A percentile compares a stretch with the other conserved stretches of the same genome.
phyloP scores from a whole-genome alignment of 2,113 vertebrate species.

The Melanotaenia duboulayi region DNA sequence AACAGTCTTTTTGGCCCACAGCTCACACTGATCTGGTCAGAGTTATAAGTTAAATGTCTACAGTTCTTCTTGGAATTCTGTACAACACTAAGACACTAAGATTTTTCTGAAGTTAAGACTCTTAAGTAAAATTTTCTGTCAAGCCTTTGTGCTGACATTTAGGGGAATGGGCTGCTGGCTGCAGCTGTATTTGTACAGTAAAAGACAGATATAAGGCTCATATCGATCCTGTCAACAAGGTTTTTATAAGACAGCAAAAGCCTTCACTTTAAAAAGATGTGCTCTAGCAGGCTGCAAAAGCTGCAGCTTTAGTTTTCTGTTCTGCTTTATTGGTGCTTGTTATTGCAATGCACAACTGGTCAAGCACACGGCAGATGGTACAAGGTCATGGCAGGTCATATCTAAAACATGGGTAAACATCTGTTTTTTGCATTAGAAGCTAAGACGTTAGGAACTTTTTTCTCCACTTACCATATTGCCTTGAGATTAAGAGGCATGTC shows the following conservation, averaged over 20 bases:
- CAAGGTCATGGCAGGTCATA: neutral
- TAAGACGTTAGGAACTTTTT: neutral
- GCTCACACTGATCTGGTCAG: conserved; percentile 33
- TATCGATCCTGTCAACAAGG: neutral
- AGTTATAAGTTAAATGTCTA: conserved; percentile 19
- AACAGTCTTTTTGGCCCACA: conserved; percentile 24
- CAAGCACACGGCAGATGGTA: neutral
- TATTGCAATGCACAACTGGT: neutral
- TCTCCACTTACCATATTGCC: neutral
- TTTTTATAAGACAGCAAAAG: neutral
- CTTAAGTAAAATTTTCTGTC: conserved; percentile 11
- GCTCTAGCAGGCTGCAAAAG: neutral
- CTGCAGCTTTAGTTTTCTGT: neutral
- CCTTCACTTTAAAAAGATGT: neutral
- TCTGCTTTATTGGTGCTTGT: neutral
- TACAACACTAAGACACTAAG: conserved; percentile 29
- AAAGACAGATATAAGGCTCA: neutral
- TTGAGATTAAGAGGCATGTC: conserved; percentile 1
- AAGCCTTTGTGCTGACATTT: conserved; percentile 5
- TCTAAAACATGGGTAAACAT: conserved; percentile 8
- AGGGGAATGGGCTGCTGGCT: neutral
- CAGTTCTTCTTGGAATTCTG: conserved; percentile 40
- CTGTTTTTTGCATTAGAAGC: neutral
- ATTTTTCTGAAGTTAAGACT: conserved; percentile 21
- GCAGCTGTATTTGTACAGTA: neutral